Evolutionary conservation across 2,888 invertebrate species (phyloP).

Genomic region (Morpho achilles): DNA sequence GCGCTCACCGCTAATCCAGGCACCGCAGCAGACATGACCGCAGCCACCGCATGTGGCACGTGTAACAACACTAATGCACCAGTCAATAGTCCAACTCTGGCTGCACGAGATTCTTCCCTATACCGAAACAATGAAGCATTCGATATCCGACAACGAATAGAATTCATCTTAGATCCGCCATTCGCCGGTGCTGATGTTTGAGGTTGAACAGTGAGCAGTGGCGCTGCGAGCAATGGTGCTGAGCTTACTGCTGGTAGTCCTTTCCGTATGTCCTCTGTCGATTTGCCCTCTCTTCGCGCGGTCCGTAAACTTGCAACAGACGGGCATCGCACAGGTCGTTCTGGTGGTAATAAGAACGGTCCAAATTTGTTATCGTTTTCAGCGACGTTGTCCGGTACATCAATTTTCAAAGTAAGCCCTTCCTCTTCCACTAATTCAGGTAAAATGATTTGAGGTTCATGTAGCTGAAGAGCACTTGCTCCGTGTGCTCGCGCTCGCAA

Average conservation of each 20-base stretch:
- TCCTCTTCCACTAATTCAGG: conserved; percentile 66
- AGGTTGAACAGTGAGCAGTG: conserved; percentile 48
- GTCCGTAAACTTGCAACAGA: conserved; percentile 67
- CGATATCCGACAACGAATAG: conserved; percentile 88
- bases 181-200: conserved; percentile 68
- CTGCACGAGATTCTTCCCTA: conserved; percentile 93
- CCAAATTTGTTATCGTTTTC: conserved; percentile 62
- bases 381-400: conserved; percentile 48
- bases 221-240: conserved; percentile 70
- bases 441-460: conserved; percentile 62
- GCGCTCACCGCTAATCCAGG: conserved; percentile 71
- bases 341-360: conserved; percentile 67
- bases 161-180: conserved; percentile 83
- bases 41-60: conserved; percentile 80
- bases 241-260: conserved; percentile 73
- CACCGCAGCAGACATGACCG: conserved; percentile 64
- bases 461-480: conserved; percentile 73
- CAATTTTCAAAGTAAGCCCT: conserved; percentile 66
- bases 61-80: conserved; percentile 88
- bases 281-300: conserved; percentile 63
- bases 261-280: conserved; percentile 57
- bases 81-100: conserved; percentile 82
- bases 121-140: conserved; percentile 91
- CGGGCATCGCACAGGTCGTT: conserved; percentile 64
- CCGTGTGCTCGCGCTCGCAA: conserved; percentile 67